A percentile compares a stretch with the other conserved stretches of the same genome.
Evolutionary conservation across 1,140 invertebrate genomes (phyloP).

Genomic region (Ostrea denselamellosa): DNA sequence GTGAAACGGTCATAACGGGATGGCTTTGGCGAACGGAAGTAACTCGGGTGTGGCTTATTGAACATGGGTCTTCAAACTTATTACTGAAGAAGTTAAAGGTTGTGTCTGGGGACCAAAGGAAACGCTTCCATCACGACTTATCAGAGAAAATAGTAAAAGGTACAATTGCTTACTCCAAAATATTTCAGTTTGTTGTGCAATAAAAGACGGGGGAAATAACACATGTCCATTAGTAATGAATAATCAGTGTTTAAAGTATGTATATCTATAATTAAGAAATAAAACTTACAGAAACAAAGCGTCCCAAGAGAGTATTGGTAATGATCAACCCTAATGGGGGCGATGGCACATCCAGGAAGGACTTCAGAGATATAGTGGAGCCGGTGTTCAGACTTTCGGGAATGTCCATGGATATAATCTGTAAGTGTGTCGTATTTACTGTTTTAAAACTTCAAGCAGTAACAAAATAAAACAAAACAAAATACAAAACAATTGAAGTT

Average conservation of each 20-base stretch:
- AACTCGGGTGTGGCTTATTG: not conserved
- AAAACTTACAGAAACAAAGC: not conserved
- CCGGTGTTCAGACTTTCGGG: conserved; percentile 58
- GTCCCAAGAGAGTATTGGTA: too few species aligned
- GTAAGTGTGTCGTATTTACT: conserved; percentile 34
- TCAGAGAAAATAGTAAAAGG: not conserved
- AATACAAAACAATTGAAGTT: too few species aligned
- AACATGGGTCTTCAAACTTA: not conserved
- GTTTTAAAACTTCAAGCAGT: not conserved
- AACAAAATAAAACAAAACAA: not conserved
- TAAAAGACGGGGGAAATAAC: not conserved
- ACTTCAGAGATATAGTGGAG: conserved; percentile 28
- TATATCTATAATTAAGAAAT: too few species aligned
- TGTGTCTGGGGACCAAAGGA: too few species aligned
- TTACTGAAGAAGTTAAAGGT: too few species aligned
- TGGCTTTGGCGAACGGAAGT: not conserved
- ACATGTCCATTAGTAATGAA: not conserved
- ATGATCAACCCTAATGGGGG: too few species aligned
- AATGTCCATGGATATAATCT: conserved; percentile 52
- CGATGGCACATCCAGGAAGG: too few species aligned
- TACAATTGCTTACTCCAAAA: not conserved
- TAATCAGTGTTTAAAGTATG: not conserved
- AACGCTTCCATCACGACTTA: too few species aligned
- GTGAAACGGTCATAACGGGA: not conserved
- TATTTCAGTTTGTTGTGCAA: not conserved